Conservation (phyloP, 2,113 vertebrate genomes). For the Eidolon helvum region DNA sequence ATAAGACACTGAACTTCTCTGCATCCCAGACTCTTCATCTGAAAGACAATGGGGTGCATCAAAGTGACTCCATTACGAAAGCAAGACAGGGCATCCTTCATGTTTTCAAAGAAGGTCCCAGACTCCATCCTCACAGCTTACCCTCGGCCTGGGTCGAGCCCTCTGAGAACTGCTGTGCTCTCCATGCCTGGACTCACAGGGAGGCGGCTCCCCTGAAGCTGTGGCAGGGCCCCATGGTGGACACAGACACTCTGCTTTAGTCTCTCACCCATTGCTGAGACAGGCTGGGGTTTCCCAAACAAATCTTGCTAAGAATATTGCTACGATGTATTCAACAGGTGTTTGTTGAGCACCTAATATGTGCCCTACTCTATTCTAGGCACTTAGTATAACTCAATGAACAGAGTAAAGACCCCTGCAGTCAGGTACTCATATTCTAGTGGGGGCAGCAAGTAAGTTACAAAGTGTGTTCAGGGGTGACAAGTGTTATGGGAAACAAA, state of each 20-base stretch:
- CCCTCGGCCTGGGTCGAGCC: accelerated
- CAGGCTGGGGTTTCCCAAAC: background rate
- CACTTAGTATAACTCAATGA: background rate
- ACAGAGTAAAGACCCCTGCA: background rate
- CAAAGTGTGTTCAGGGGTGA: background rate
- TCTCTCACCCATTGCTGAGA: background rate
- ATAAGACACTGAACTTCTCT: background rate
- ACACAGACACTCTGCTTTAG: too few relatives aligned
- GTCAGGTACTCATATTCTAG: background rate
- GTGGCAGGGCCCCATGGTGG: background rate
- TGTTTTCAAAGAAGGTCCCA: background rate
- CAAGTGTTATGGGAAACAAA: background rate
- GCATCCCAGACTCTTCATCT: background rate
- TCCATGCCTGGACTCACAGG: background rate
- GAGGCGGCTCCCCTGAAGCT: background rate
- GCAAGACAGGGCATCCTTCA: background rate
- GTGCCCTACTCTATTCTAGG: background rate
- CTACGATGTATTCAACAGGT: background rate
- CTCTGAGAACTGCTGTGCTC: background rate
- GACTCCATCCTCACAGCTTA: background rate
- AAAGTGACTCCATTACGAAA: background rate
- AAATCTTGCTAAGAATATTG: background rate
- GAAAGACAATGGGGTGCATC: background rate
- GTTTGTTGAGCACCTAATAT: background rate
- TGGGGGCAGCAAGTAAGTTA: background rate